Evolutionary conservation across 1,140 invertebrate genomes (phyloP), one percentile per base, ranked within the genome.

Genomic region (Dreissena rostriformis): DNA sequence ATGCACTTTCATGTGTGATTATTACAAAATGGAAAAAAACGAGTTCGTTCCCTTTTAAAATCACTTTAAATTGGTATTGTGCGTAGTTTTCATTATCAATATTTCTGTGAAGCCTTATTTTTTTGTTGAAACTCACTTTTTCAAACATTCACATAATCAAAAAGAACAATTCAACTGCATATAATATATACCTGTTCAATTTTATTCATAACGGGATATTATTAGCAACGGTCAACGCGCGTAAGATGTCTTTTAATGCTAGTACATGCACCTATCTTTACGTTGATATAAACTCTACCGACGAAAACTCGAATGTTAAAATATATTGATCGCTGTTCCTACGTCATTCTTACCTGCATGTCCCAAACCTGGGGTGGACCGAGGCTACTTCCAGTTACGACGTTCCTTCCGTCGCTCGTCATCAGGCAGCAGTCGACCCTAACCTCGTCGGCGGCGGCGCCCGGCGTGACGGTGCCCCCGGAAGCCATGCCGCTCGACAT

Each of bases 301-400:
- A 6, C 57, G 22, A 61, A n/a, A 24, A n/a, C 17, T 5, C 12
- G 17, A 5, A 61, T 61, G 2, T 61, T 61, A 61, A n/a, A n/a
- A n/a, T 6, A n/a, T 11, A 24, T 61, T 61, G 2, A 61, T n/a
- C 12, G 22, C 22, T 61, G 22, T 24, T n/a, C 57, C 12, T 6
- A 61, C 17, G 22, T 26, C 61, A 65, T 85, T 8, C 85, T 73
- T 85, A 93, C 93, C 88, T 89, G 89, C 91, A 93, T 93, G 71
- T 93, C 91, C 93, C 93, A 94, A 57, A 93, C 90, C 91, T 94
- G 93, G 51, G 93, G 93, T 73, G 93, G 92, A 72, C 93, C 92
- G 19, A 90, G 77, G 66, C 90, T 91, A 51, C 92, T 93, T 14
- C 93, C 93, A 6, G 93, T 94, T 29, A 93, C 88, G 0, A 93